phyloP scores from a whole-genome alignment of 2,797 vertebrate genomes.

The Diceros bicornis region DNA sequence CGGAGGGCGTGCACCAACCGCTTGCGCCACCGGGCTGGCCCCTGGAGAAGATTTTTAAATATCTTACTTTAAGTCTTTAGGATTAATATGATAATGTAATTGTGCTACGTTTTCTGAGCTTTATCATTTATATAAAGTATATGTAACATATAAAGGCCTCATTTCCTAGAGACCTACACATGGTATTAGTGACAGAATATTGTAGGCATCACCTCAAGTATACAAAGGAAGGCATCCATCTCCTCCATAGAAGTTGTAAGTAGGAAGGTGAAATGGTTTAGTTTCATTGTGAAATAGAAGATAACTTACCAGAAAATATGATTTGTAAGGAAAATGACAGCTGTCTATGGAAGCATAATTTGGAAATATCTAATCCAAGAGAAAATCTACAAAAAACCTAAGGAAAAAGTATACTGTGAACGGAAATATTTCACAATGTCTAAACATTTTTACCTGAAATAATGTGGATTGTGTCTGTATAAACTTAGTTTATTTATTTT shows the following conservation, averaged over 20 bases:
- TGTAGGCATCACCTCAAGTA: background rate
- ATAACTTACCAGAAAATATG: background rate
- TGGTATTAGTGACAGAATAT: background rate
- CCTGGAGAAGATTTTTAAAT: slow-evolving; percentile 13
- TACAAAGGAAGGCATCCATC: background rate
- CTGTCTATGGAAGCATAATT: background rate
- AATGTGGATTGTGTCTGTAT: background rate
- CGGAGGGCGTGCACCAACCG: no score
- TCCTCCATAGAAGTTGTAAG: background rate
- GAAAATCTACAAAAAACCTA: background rate
- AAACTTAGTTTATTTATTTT: no score
- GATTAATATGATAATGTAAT: background rate
- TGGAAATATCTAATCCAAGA: slow-evolving; percentile 30
- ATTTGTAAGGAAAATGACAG: background rate
- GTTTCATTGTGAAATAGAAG: slow-evolving; percentile 11
- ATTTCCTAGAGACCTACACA: background rate
- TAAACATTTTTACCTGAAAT: slow-evolving; percentile 52
- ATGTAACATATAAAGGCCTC: background rate
- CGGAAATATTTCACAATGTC: background rate
- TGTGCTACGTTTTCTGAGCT: background rate
- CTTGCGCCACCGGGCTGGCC: no score
- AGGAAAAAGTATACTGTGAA: background rate
- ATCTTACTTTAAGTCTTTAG: background rate
- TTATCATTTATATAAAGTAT: background rate
- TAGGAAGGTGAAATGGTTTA: background rate